These are phyloP conservation scores for Eupithecia centaureata DNA, from an alignment of 2,888 invertebrate species.

Conservation along the genomic window DNA sequence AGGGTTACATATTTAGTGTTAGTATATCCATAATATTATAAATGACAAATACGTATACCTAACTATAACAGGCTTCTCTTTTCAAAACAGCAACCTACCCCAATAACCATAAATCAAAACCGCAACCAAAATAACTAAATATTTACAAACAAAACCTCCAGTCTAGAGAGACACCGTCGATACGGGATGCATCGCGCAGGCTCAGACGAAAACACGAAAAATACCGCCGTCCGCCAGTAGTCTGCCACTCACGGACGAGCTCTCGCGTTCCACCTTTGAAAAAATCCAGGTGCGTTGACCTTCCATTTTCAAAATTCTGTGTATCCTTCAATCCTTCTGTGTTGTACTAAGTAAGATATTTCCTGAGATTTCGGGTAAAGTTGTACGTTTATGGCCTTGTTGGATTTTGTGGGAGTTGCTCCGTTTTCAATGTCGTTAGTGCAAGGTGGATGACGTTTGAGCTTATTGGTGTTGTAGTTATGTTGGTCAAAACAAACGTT, in stretches of 20 bases:
- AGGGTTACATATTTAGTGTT: too few relatives aligned
- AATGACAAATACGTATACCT: too few relatives aligned
- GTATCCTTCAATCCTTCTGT: background rate
- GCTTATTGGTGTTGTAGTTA: background rate
- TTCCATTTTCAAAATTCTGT: slow-evolving; percentile 3
- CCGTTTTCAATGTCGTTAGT: slow-evolving; percentile 21
- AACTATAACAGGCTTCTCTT: background rate
- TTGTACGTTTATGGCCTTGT: background rate
- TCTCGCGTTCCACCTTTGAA: slow-evolving; percentile 22
- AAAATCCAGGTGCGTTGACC: slow-evolving; percentile 26
- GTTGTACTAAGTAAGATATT: background rate
- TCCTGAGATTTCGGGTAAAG: background rate
- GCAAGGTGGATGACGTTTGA: slow-evolving; percentile 26
- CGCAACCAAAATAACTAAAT: background rate
- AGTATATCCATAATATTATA: too few relatives aligned
- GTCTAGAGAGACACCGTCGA: slow-evolving; percentile 22
- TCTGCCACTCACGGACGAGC: slow-evolving; percentile 20
- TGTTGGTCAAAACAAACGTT: background rate
- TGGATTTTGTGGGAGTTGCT: background rate
- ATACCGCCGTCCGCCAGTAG: slow-evolving; percentile 25
- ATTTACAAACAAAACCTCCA: slow-evolving; percentile 15
- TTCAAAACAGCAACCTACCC: background rate
- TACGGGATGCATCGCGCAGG: slow-evolving; percentile 32
- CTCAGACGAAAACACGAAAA: slow-evolving; percentile 24
- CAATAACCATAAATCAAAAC: background rate